Percentiles rank a stretch among this genome's conserved stretches.
These are phyloP conservation scores for Turdus rufiventris DNA, from an alignment of 2,113 vertebrate genomes.

Conservation along the genomic window DNA sequence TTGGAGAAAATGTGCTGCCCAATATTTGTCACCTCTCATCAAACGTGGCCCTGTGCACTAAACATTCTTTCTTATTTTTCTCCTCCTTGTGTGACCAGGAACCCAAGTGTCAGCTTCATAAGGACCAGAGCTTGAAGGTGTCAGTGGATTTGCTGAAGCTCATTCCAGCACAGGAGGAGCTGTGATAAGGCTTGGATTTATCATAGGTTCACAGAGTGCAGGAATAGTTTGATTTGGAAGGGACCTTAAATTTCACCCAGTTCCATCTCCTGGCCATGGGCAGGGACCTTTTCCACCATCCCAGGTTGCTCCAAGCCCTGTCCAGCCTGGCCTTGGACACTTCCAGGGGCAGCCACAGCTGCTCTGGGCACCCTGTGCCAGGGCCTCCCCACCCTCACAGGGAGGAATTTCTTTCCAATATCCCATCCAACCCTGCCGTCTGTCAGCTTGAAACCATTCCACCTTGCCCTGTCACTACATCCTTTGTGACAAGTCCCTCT, in stretches of 20 bases:
- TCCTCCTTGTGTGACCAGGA: not conserved
- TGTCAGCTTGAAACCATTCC: not conserved
- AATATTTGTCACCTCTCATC: not conserved
- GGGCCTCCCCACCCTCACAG: not conserved
- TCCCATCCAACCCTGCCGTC: not conserved
- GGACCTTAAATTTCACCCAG: not conserved
- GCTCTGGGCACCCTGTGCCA: not conserved
- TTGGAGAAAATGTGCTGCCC: not conserved
- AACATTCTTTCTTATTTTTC: not conserved
- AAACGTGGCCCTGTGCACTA: not conserved
- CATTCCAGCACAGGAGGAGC: rapidly evolving
- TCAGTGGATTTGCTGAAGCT: not conserved
- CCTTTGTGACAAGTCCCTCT: not conserved
- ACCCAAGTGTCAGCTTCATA: rapidly evolving
- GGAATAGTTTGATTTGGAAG: not conserved
- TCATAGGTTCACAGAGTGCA: not conserved
- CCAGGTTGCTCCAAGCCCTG: rapidly evolving
- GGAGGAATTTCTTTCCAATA: not conserved
- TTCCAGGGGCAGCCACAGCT: not conserved
- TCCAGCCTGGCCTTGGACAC: not conserved
- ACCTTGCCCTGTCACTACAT: not conserved
- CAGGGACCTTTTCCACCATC: not conserved
- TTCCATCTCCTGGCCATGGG: rapidly evolving
- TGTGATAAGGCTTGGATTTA: not conserved
- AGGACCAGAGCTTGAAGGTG: not conserved